Percentiles rank a stretch among this genome's conserved stretches.
Evolutionary conservation across 2,797 vertebrate species (phyloP).

Genomic region (Gymnocypris eckloni): DNA sequence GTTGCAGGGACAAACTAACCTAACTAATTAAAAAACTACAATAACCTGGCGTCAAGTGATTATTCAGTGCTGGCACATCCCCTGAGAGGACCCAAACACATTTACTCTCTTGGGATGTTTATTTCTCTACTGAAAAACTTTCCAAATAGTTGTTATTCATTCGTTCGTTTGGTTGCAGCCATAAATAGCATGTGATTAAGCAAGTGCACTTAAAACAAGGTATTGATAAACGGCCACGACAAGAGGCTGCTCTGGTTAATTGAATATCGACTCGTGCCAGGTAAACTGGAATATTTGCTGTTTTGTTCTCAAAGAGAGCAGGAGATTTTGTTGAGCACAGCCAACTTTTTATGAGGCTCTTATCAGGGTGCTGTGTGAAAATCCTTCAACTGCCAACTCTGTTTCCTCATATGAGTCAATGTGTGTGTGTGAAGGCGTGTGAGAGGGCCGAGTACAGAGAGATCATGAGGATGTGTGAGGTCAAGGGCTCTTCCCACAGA

Average conservation of each 20-base stretch:
- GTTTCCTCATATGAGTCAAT: conserved; percentile 48
- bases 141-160: conserved; percentile 63
- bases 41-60: conserved; percentile 4
- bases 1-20: neutral
- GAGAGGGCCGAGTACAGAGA: conserved; percentile 7
- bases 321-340: conserved; percentile 7
- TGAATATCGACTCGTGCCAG: conserved; percentile 78
- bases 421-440: conserved; percentile 46
- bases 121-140: conserved; percentile 52
- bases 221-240: conserved; percentile 76
- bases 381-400: conserved; percentile 51
- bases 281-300: conserved; percentile 65
- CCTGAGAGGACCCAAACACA: neutral
- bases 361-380: conserved; percentile 62
- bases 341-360: conserved; percentile 67
- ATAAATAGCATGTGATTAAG: conserved; percentile 77
- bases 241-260: conserved; percentile 74
- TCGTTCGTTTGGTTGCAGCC: conserved; percentile 65
- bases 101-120: neutral
- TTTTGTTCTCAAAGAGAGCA: conserved; percentile 61
- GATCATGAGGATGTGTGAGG: conserved; percentile 47
- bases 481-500: conserved; percentile 54
- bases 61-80: conserved; percentile 6
- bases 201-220: conserved; percentile 72
- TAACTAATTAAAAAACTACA: conserved; percentile 24